phyloP scores from a whole-genome alignment of 2,888 invertebrate species.

The Thereva unica region DNA sequence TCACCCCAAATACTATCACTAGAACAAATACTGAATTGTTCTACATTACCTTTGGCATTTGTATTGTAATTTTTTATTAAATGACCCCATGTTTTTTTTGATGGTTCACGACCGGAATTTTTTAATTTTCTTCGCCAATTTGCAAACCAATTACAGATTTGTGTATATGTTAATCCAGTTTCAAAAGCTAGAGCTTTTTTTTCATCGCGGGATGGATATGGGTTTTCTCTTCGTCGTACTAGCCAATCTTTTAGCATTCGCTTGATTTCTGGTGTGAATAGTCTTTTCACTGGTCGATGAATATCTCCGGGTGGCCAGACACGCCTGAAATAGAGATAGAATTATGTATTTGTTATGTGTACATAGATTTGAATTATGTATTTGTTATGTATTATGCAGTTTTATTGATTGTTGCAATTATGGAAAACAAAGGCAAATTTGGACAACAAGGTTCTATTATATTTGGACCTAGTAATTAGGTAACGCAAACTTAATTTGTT shows the following conservation, averaged over 20 bases:
- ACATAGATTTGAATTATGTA: background rate
- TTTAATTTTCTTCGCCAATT: constrained; percentile 79
- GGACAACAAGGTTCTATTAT: no score
- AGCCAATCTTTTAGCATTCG: constrained; percentile 78
- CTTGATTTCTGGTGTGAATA: constrained; percentile 81
- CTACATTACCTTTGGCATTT: constrained; percentile 76
- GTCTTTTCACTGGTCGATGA: constrained; percentile 68
- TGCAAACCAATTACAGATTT: constrained; percentile 82
- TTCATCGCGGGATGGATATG: constrained; percentile 77
- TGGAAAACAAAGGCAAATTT: no score
- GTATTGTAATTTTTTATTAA: constrained; percentile 71
- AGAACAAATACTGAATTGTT: constrained; percentile 78
- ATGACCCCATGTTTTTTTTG: constrained; percentile 74
- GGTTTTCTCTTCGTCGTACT: constrained; percentile 74
- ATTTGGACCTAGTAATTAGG: no score
- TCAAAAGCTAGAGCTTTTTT: constrained; percentile 73
- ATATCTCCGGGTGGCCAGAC: constrained; percentile 55
- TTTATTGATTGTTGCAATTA: no score
- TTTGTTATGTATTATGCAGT: no score
- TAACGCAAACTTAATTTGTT: no score
- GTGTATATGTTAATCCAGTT: constrained; percentile 77
- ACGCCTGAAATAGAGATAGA: constrained; percentile 48
- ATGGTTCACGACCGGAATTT: constrained; percentile 71
- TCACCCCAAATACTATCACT: constrained; percentile 81
- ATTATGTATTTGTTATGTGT: no score